A percentile compares a stretch with the other conserved stretches of the same genome.
phyloP scores from a whole-genome alignment of 2,113 vertebrate species.

The Paracanthobrama guichenoti region DNA sequence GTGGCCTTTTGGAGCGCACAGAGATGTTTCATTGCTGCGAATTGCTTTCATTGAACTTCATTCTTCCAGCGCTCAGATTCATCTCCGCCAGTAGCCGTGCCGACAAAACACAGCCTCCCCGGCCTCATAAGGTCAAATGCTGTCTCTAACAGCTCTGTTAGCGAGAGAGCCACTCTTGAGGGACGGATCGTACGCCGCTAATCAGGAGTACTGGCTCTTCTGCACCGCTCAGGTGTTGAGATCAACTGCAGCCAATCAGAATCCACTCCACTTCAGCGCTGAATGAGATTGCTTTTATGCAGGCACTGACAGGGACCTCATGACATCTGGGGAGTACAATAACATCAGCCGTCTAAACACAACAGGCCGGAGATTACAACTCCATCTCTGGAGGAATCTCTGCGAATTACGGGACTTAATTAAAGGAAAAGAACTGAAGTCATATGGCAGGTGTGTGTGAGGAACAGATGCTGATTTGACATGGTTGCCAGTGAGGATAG shows the following conservation, averaged over 20 bases:
- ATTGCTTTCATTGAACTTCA: constrained; percentile 26
- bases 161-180: not conserved
- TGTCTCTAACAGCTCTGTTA: constrained; percentile 27
- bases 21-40: constrained; percentile 9
- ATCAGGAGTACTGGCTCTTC: not conserved
- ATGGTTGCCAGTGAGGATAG: not conserved
- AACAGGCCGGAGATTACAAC: not conserved
- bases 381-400: not conserved
- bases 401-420: not conserved
- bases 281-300: constrained; percentile 12
- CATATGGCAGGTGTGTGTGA: not conserved
- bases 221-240: not conserved
- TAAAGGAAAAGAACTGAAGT: not conserved
- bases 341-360: not conserved
- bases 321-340: not conserved
- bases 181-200: not conserved
- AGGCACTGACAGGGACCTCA: not conserved
- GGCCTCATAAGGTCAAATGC: constrained; percentile 5
- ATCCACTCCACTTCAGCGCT: not conserved
- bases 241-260: constrained; percentile 18
- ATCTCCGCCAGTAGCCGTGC: not conserved
- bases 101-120: constrained; percentile 3
- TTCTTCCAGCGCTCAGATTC: not conserved
- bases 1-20: not conserved
- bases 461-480: not conserved